A percentile compares a stretch with the other conserved stretches of the same genome.
These are phyloP conservation scores for Osmerus eperlanus DNA, from an alignment of 2,113 vertebrate genomes.

Conservation along the genomic window DNA sequence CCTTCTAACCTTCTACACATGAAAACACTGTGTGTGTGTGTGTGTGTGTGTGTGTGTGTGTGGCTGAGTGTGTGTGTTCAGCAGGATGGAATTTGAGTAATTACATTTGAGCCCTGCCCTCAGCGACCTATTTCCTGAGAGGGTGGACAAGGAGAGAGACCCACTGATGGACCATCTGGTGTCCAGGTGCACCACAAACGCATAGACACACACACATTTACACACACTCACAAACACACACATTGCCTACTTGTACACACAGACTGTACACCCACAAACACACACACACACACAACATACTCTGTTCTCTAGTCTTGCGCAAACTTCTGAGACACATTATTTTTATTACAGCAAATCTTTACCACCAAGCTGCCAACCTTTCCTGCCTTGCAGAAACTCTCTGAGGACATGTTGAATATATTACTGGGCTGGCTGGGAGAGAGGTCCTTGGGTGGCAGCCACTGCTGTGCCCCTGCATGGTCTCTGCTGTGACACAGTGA, in stretches of 20 bases:
- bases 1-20: neutral
- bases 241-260: too few species aligned
- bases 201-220: neutral
- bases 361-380: neutral
- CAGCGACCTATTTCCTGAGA: neutral
- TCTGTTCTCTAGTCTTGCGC: too few species aligned
- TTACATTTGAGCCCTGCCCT: neutral
- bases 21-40: neutral
- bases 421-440: neutral
- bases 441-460: neutral
- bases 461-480: constrained; percentile 27
- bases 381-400: neutral
- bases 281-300: too few species aligned
- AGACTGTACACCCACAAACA: too few species aligned
- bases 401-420: neutral
- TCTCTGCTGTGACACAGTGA: constrained; percentile 27
- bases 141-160: neutral
- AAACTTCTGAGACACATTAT: too few species aligned
- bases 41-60: neutral
- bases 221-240: neutral
- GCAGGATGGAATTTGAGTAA: neutral
- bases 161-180: constrained; percentile 13
- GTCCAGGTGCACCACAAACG: neutral
- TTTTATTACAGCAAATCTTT: neutral
- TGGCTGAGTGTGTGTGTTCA: too few species aligned